Percentiles rank a stretch among this genome's conserved stretches.
phyloP scores from a whole-genome alignment of 2,888 invertebrate species.

The Charanyca ferruginea region DNA sequence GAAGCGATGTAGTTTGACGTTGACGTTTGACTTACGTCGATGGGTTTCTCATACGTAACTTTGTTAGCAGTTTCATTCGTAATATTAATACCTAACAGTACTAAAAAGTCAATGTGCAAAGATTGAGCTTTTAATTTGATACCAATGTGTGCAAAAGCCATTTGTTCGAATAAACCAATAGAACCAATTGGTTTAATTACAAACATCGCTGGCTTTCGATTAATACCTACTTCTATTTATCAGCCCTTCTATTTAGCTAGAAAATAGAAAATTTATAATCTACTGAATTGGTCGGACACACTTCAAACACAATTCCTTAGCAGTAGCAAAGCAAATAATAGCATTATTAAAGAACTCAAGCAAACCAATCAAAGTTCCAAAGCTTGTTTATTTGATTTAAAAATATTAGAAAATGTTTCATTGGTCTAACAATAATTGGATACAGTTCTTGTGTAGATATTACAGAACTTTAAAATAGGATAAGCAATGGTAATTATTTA shows the following conservation, averaged over 20 bases:
- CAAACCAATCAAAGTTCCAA: slow-evolving; percentile 16
- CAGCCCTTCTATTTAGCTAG: not conserved
- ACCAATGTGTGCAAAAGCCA: not conserved
- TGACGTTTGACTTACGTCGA: not conserved
- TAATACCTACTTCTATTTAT: no score
- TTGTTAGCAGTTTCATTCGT: not conserved
- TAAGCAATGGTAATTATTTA: no score
- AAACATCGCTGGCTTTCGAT: not conserved
- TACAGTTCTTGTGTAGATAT: no score
- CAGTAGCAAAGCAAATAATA: slow-evolving; percentile 11
- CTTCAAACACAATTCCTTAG: not conserved
- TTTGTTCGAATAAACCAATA: slow-evolving; percentile 11
- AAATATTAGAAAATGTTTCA: not conserved
- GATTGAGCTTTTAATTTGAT: not conserved
- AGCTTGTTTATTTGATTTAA: slow-evolving; percentile 33
- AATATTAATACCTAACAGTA: not conserved
- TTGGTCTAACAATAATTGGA: not conserved
- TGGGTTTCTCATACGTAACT: not conserved
- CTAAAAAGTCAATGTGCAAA: no score
- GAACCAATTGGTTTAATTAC: slow-evolving; percentile 4
- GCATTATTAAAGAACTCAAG: not conserved
- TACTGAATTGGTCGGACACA: not conserved
- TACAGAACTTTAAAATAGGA: no score
- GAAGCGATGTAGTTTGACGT: not conserved
- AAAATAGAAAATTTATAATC: not conserved